These are phyloP conservation scores for Drosophila macrospina DNA, from an alignment of 2,888 invertebrate species.

Conservation along the genomic window DNA sequence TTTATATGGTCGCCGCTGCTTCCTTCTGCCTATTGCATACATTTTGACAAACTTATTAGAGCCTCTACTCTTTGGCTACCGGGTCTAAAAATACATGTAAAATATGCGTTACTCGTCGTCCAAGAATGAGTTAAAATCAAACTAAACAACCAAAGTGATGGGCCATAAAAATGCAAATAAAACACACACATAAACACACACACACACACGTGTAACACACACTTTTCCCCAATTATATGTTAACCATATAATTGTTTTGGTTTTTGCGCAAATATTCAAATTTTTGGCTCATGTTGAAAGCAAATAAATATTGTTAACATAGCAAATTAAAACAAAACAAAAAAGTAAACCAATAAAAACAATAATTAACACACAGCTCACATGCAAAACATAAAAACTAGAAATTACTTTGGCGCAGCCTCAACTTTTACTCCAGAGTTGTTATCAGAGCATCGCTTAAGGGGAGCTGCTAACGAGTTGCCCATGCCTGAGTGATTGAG, in stretches of 20 bases:
- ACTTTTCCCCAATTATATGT: slow-evolving; percentile 9
- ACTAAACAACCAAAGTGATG: slow-evolving; percentile 38
- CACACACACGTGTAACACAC: slow-evolving; percentile 52
- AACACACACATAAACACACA: slow-evolving; percentile 50
- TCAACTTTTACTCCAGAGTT: slow-evolving; percentile 11
- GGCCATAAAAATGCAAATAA: slow-evolving; percentile 27
- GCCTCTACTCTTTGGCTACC: too few relatives aligned
- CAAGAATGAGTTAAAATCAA: slow-evolving; percentile 26
- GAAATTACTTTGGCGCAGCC: slow-evolving; percentile 37
- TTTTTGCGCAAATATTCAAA: slow-evolving; percentile 53
- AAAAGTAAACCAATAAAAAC: slow-evolving; percentile 10
- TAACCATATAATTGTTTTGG: slow-evolving; percentile 4
- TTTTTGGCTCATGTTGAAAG: slow-evolving; percentile 25
- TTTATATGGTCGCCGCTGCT: too few relatives aligned
- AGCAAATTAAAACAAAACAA: slow-evolving; percentile 37
- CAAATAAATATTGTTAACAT: slow-evolving; percentile 11
- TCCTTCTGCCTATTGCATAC: too few relatives aligned
- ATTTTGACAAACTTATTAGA: too few relatives aligned
- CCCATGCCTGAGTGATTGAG: slow-evolving; percentile 50
- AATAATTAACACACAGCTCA: slow-evolving; percentile 58
- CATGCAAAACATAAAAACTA: slow-evolving; percentile 51
- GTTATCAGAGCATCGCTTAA: slow-evolving; percentile 20
- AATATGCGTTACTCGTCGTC: slow-evolving; percentile 20
- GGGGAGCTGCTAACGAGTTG: slow-evolving; percentile 43
- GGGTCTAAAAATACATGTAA: slow-evolving; percentile 27